phyloP scores from a whole-genome alignment of 2,113 vertebrate species.

The Noctilio leporinus region DNA sequence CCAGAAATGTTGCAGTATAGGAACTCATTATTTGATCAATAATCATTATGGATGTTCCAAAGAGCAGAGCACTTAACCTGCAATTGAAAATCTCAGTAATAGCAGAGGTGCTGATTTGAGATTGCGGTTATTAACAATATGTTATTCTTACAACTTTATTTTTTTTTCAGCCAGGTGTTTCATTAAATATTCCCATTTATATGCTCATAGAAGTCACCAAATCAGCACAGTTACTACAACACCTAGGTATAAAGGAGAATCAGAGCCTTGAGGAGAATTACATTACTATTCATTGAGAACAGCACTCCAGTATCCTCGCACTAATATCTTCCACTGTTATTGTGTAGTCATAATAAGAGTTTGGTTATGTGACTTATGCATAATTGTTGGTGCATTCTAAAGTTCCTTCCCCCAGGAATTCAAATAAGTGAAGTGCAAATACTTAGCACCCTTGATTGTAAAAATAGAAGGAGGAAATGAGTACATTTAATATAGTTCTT shows the following conservation, averaged over 20 bases:
- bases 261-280: background rate
- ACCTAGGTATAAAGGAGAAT: background rate
- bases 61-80: constrained; percentile 19
- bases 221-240: background rate
- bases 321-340: background rate
- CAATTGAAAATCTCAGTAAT: background rate
- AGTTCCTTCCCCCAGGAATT: constrained; percentile 29
- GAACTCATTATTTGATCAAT: background rate
- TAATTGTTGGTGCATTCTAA: constrained; percentile 29
- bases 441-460: constrained; percentile 6
- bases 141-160: background rate
- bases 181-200: constrained; percentile 33
- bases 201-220: constrained; percentile 30
- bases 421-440: constrained; percentile 14
- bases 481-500: background rate
- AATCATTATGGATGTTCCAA: background rate
- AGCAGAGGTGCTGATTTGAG: background rate
- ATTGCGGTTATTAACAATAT: constrained; percentile 17
- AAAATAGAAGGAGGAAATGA: constrained; percentile 6
- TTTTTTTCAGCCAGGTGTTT: constrained; percentile 46
- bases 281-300: background rate
- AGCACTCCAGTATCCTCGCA: background rate
- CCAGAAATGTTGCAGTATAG: background rate
- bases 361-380: constrained; percentile 19
- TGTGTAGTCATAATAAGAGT: background rate